Evolutionary conservation across 1,140 invertebrate species (phyloP), one percentile per base, ranked within the genome.

Genomic region (Epicauta chinensis): DNA sequence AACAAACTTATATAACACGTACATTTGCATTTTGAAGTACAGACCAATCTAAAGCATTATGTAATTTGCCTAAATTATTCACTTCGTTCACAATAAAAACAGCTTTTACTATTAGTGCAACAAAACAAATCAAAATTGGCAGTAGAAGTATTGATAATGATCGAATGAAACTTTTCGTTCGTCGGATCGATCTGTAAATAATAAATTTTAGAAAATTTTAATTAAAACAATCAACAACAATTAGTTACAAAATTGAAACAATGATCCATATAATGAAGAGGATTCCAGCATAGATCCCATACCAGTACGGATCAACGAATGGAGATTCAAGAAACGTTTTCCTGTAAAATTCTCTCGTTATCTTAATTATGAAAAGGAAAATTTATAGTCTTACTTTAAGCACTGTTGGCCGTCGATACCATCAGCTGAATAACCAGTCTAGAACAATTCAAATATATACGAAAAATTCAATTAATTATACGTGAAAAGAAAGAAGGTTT

Each of bases 181-280:
- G 61, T 55, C 68, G 63, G 29, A 74, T 72, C n/a, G 73, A 60
- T 52, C 75, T 77, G 58, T 43, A 72, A 71, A 42, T 12, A 37
- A 50, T 3, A 36, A 38, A 17, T 38, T n/a, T n/a, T 35, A 35
- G 38, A 14, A 15, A 16, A 48, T 17, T 41, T 14, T 30, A 53
- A 38, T 38, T 41, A 16, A 47, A 17, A 15, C 16, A 31, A 40
- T 35, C 40, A 23, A 44, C n/a, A n/a, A n/a, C n/a, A n/a, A n/a
- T n/a, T n/a, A 68, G 65, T 70, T 64, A 77, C 75, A 75, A 70
- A 42, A 75, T 45, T 29, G 70, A 67, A 4, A 74, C 59, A 23
- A 75, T 55, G 7, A 73, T 58, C 76, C 76, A 77, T n/a, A 76
- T 61, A 10, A 74, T 59, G 39, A 75, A 70, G 12, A 75, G 60